These are phyloP conservation scores for Yponomeuta sedellus DNA, from an alignment of 2,888 invertebrate species.

Conservation along the genomic window DNA sequence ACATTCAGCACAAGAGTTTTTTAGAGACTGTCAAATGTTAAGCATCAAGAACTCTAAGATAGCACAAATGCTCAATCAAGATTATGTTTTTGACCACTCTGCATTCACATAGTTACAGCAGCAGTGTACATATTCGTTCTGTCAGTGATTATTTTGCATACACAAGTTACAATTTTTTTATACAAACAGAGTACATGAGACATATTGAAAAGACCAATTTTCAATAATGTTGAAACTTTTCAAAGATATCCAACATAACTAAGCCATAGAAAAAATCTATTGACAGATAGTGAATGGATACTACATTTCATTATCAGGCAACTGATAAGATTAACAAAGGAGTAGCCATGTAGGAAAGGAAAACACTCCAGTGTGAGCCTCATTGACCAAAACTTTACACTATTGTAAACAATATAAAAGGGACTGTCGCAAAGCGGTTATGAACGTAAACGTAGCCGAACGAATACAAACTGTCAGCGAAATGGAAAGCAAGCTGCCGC, in stretches of 20 bases:
- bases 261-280: constrained; percentile 1
- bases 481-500: constrained; percentile 8
- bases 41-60: background rate
- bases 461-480: background rate
- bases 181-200: background rate
- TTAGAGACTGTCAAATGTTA: background rate
- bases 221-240: background rate
- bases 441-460: constrained; percentile 8
- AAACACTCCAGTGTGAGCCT: background rate
- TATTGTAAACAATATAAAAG: constrained; percentile 7
- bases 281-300: constrained; percentile 9
- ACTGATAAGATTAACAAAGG: constrained; percentile 8
- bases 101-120: too few relatives aligned
- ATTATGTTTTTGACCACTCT: background rate
- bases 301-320: background rate
- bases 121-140: background rate
- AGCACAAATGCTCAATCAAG: background rate
- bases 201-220: background rate
- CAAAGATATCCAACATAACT: background rate
- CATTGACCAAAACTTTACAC: background rate
- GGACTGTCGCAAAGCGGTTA: background rate
- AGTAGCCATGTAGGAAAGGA: constrained; percentile 2
- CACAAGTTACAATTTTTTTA: background rate
- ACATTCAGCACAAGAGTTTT: background rate
- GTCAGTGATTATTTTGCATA: background rate